Conservation (phyloP, 2,113 vertebrate genomes). For the Reinhardtius hippoglossoides region DNA sequence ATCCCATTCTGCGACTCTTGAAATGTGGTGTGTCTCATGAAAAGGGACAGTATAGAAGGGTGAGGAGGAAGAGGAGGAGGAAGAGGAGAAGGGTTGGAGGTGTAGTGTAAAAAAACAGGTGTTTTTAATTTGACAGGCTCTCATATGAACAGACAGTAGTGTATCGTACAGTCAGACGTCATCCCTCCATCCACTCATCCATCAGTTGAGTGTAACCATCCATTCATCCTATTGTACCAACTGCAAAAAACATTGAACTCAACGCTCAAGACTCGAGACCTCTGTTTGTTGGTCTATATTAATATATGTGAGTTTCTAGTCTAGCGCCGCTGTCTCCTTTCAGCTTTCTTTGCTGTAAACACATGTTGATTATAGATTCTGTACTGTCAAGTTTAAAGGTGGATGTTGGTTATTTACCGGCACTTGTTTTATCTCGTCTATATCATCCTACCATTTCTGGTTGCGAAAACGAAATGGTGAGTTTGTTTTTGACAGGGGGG, state of each 20-base stretch:
- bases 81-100: background rate
- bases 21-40: constrained; percentile 39
- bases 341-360: constrained; percentile 2
- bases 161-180: too few species aligned
- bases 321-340: background rate
- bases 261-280: background rate
- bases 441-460: background rate
- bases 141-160: too few species aligned
- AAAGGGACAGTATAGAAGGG: background rate
- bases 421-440: background rate
- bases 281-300: background rate
- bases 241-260: background rate
- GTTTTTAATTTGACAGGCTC: background rate
- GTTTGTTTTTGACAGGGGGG: background rate
- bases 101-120: background rate
- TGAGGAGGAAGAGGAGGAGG: background rate
- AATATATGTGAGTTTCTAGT: background rate
- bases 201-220: too few species aligned
- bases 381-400: background rate
- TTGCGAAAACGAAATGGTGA: background rate
- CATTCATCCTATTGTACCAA: background rate
- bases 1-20: background rate
- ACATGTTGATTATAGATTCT: constrained; percentile 13
- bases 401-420: background rate
- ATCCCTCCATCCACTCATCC: too few species aligned